Conservation (phyloP, 2,113 vertebrate genomes). For the Brachyistius frenatus region DNA sequence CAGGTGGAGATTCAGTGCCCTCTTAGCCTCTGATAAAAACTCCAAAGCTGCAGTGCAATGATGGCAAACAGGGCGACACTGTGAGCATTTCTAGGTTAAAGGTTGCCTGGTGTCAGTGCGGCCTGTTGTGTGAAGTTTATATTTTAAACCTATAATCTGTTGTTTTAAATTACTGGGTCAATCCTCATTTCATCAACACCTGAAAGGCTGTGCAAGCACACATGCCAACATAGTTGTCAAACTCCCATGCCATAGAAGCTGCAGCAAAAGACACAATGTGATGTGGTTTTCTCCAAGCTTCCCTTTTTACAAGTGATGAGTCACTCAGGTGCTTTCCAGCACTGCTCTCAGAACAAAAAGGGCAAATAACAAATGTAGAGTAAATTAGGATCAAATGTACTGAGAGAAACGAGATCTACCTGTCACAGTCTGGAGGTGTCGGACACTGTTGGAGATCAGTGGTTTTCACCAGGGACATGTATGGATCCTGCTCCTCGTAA, state of each 20-base stretch:
- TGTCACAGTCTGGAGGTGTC: constrained; percentile 42
- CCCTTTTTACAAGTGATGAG: not conserved
- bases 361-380: not conserved
- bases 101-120: not conserved
- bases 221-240: constrained; percentile 12
- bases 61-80: too few relatives aligned
- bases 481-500: constrained; percentile 90
- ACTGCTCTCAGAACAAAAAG: not conserved
- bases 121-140: not conserved
- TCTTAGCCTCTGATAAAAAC: not conserved
- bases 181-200: not conserved
- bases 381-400: not conserved
- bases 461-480: constrained; percentile 74
- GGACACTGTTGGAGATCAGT: constrained; percentile 54
- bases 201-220: not conserved
- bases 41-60: too few relatives aligned
- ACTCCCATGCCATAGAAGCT: constrained; percentile 58
- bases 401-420: constrained; percentile 54
- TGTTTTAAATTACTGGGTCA: not conserved
- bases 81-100: not conserved
- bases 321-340: not conserved
- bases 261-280: constrained; percentile 24
- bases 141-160: not conserved
- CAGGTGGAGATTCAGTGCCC: not conserved
- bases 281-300: not conserved